Conservation (phyloP, 2,797 vertebrate genomes). For the Bovichtus variegatus region DNA sequence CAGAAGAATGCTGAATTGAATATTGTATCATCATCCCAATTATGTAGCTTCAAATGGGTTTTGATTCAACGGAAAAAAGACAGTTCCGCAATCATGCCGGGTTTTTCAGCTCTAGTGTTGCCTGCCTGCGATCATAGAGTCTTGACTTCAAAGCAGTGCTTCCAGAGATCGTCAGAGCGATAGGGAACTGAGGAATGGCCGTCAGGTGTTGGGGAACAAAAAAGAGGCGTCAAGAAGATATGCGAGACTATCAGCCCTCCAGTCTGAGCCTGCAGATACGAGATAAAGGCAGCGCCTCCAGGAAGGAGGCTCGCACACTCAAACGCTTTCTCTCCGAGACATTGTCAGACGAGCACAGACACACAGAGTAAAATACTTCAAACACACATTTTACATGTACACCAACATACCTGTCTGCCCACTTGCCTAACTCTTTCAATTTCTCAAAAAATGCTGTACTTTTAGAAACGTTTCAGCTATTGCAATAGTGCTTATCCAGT, state of each 20-base stretch:
- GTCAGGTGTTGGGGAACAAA: constrained; percentile 82
- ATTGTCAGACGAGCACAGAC: constrained; percentile 52
- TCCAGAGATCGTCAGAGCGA: constrained; percentile 69
- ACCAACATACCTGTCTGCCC: constrained; percentile 32
- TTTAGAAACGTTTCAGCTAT: not conserved
- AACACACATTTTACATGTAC: constrained; percentile 30
- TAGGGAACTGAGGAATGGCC: constrained; percentile 69
- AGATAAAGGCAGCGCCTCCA: constrained; percentile 78
- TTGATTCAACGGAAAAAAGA: constrained; percentile 40
- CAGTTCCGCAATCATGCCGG: constrained; percentile 28
- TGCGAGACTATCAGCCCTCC: constrained; percentile 76
- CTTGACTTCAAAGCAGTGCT: constrained; percentile 65
- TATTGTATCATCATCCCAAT: constrained; percentile 52
- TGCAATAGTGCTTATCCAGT: constrained; percentile 12
- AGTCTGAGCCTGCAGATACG: constrained; percentile 79
- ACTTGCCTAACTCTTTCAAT: constrained; percentile 16
- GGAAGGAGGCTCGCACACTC: constrained; percentile 56
- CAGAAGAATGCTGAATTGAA: constrained; percentile 16
- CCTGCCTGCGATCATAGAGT: constrained; percentile 60
- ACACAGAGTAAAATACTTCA: constrained; percentile 3
- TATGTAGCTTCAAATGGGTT: constrained; percentile 47
- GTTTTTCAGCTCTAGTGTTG: constrained; percentile 45
- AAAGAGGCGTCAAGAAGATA: constrained; percentile 77
- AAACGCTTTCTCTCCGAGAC: constrained; percentile 46
- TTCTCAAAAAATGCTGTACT: constrained; percentile 9